A percentile compares a stretch with the other conserved stretches of the same genome.
phyloP scores from a whole-genome alignment of 2,113 vertebrate species.

The Oncorhynchus kisutch region DNA sequence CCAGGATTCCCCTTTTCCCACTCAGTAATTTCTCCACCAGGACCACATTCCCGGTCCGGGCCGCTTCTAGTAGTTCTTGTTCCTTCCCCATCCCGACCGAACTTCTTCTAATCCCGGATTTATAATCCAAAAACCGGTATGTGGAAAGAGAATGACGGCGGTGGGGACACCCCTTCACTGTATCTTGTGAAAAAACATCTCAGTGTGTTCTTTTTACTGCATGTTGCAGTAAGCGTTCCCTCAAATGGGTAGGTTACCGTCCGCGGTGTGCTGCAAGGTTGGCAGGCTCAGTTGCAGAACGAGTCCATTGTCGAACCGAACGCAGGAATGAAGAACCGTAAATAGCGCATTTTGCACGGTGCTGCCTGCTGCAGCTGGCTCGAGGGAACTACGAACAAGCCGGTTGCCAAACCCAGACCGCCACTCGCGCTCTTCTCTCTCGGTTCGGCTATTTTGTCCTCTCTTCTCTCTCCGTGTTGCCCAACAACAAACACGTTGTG shows the following conservation, averaged over 20 bases:
- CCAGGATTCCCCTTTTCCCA: constrained; percentile 92
- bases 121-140: constrained; percentile 30
- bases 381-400: constrained; percentile 6
- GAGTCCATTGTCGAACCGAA: constrained; percentile 30
- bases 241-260: neutral
- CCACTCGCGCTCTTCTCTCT: too few species aligned
- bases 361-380: constrained; percentile 9
- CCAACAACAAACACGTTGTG: neutral
- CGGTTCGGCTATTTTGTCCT: neutral
- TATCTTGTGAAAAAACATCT: constrained; percentile 38
- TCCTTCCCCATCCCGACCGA: constrained; percentile 91
- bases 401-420: constrained; percentile 25
- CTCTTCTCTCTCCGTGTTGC: neutral
- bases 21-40: constrained; percentile 96
- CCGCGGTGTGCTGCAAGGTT: constrained; percentile 43
- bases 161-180: constrained; percentile 30
- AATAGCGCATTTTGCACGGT: constrained; percentile 27
- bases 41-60: constrained; percentile 94
- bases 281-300: neutral
- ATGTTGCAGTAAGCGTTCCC: constrained; percentile 18
- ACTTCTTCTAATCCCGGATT: constrained; percentile 47
- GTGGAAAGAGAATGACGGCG: constrained; percentile 2
- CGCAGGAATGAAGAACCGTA: constrained; percentile 21
- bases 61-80: constrained; percentile 95
- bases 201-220: constrained; percentile 25